Base-by-base conservation (phyloP, 2,797 vertebrate species). In the Ceryle rudis region DNA sequence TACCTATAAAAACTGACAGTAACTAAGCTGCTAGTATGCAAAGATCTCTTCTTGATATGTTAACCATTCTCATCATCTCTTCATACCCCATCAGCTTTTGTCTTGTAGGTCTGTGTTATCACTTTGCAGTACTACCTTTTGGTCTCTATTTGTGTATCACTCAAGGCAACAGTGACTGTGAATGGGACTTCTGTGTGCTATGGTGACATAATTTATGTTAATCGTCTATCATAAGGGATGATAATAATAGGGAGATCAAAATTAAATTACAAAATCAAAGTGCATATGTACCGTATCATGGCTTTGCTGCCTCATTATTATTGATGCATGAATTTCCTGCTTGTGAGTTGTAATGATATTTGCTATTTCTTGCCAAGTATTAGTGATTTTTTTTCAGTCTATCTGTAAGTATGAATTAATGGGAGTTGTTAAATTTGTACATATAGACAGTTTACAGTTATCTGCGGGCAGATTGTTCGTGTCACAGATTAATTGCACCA, bases 401-500 rank as follows among this genome's bases (percentile, higher is more conserved):
- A 82, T 37, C 66, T 73, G 35, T 81, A 94, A 89, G 80, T 74
- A 83, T 77, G 86, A 95, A 95, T 96, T 86, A 90, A 81, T 41
- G 15, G 28, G 81, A 92, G 55, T 35, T 89, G 77, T 75, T 90
- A 86, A 84, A 93, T 90, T 93, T 89, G 47, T 89, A 84, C 58
- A 47, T 90, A 58, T 51, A 93, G 41, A 81, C 92, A 90, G 22
- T 14, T 81, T 86, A 72, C 70, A 90, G 88, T 93, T 89, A 94
- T 90, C 31, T 93, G 65, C 69, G 74, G 94, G 69, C 94, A 96
- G 96, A 95, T 81, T 96, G 90, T 93, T 95, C 6, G 0, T 95
- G 88, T 94, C 96, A 97, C 69, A 88, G 93, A 94, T 91, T 94
- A 96, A 95, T 69, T 95, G 85, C 80, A 95, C 69, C 65, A 61